Evolutionary conservation across 2,797 vertebrate genomes (phyloP).

Genomic region (Adelosebastes latens): DNA sequence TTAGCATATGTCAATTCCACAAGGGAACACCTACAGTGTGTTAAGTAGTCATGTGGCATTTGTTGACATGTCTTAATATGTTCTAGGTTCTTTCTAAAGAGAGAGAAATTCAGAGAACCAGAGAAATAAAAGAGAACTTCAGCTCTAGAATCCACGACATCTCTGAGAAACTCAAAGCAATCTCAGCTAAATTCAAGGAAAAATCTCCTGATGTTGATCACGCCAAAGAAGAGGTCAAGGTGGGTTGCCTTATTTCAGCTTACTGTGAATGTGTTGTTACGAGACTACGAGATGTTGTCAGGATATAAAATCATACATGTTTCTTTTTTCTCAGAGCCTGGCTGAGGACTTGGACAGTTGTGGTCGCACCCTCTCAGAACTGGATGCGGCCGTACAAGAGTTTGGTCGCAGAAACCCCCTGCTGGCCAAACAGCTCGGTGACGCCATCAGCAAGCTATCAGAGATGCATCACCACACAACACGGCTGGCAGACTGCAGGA

Average conservation of each 20-base stretch:
- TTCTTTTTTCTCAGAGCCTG: constrained; percentile 81
- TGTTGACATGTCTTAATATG: neutral
- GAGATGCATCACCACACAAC: constrained; percentile 91
- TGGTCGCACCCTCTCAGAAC: constrained; percentile 87
- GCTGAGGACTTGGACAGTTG: constrained; percentile 91
- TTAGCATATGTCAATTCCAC: neutral
- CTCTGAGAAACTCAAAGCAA: constrained; percentile 88
- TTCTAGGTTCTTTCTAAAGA: constrained; percentile 92
- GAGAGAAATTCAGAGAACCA: constrained; percentile 90
- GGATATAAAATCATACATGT: neutral
- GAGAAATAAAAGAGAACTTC: constrained; percentile 89
- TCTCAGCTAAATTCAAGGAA: constrained; percentile 90
- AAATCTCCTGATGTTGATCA: constrained; percentile 90
- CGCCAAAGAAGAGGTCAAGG: constrained; percentile 93
- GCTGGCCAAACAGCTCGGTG: constrained; percentile 89
- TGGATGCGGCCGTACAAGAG: constrained; percentile 90
- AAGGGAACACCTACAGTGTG: neutral
- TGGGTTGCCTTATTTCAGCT: constrained; percentile 52
- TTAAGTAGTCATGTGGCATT: neutral
- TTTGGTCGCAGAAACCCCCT: constrained; percentile 90
- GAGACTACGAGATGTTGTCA: neutral
- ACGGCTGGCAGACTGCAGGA: constrained; percentile 88
- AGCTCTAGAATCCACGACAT: constrained; percentile 87
- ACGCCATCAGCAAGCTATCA: constrained; percentile 88
- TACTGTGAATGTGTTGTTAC: neutral